Percentiles rank a stretch among this genome's conserved stretches.
These are phyloP conservation scores for Oxyteleia sp. DNA, from an alignment of 2,888 invertebrate genomes.

Conservation along the genomic window DNA sequence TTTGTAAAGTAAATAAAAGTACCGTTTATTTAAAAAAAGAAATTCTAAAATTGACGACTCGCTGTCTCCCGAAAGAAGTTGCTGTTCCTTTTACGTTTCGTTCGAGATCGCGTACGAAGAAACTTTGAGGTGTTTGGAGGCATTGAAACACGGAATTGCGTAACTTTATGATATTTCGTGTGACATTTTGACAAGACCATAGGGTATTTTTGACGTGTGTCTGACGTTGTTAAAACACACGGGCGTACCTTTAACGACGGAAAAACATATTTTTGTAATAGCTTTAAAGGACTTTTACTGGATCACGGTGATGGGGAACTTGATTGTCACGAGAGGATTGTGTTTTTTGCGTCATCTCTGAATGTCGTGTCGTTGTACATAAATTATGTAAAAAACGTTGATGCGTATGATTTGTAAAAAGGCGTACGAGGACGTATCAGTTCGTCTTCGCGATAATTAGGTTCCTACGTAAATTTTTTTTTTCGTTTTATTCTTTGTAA, in stretches of 20 bases:
- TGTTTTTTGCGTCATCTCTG: conserved; percentile 18
- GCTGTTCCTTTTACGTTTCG: conserved; percentile 37
- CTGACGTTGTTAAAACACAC: conserved; percentile 31
- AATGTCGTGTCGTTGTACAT: conserved; percentile 37
- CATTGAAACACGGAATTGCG: conserved; percentile 65
- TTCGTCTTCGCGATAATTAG: no score
- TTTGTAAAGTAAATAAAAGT: no score
- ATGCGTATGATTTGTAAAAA: no score
- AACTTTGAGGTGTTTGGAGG: conserved; percentile 64
- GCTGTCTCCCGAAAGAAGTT: conserved; percentile 40
- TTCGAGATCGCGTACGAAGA: conserved; percentile 28
- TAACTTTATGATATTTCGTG: conserved; percentile 47
- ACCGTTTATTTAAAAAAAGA: neutral
- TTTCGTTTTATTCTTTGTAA: no score
- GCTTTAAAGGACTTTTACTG: conserved; percentile 34
- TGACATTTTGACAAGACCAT: conserved; percentile 37
- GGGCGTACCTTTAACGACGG: conserved; percentile 50
- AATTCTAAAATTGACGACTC: conserved; percentile 1
- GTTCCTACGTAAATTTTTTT: no score
- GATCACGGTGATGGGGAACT: conserved; percentile 13
- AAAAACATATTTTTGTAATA: conserved; percentile 65
- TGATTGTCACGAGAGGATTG: conserved; percentile 39
- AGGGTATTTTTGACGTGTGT: conserved; percentile 54
- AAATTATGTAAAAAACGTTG: conserved; percentile 8
- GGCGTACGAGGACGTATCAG: no score